Percentiles rank a stretch among this genome's conserved stretches.
Conservation (phyloP, 2,797 vertebrate genomes). For the Clarias laeviceps region DNA sequence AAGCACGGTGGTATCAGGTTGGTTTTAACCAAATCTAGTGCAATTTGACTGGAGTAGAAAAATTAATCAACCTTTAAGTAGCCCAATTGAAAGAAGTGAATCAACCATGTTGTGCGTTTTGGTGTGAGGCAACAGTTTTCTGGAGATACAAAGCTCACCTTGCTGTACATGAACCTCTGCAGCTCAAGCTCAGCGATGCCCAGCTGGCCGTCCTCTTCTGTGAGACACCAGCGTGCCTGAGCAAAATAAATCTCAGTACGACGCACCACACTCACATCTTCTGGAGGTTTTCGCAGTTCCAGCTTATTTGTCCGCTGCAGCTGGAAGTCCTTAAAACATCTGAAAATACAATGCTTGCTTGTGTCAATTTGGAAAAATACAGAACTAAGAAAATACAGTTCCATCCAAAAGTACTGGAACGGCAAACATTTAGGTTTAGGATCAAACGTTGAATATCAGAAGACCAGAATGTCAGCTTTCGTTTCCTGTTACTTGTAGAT, state of each 20-base stretch:
- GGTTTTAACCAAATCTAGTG: not conserved
- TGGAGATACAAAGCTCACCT: conserved; percentile 74
- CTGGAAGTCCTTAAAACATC: conserved; percentile 98
- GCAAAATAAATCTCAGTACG: conserved; percentile 97
- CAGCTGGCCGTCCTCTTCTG: conserved; percentile 96
- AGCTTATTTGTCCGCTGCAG: conserved; percentile 95
- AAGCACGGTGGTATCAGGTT: not conserved
- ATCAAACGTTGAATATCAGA: not conserved
- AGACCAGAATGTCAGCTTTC: not conserved
- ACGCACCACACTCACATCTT: conserved; percentile 92
- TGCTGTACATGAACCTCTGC: conserved; percentile 97
- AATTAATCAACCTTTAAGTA: not conserved
- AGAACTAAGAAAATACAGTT: not conserved
- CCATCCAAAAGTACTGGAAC: too few relatives aligned
- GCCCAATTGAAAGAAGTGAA: not conserved
- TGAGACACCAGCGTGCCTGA: conserved; percentile 96
- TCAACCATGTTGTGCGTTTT: not conserved
- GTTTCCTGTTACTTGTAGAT: not conserved
- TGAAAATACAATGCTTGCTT: conserved; percentile 53
- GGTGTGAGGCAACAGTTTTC: not conserved
- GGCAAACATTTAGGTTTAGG: not conserved
- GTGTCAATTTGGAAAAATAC: not conserved
- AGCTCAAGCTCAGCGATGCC: conserved; percentile 97
- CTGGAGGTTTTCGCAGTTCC: conserved; percentile 92
- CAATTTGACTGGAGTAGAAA: not conserved